phyloP scores from a whole-genome alignment of 2,113 vertebrate genomes.

The Balaeniceps rex region DNA sequence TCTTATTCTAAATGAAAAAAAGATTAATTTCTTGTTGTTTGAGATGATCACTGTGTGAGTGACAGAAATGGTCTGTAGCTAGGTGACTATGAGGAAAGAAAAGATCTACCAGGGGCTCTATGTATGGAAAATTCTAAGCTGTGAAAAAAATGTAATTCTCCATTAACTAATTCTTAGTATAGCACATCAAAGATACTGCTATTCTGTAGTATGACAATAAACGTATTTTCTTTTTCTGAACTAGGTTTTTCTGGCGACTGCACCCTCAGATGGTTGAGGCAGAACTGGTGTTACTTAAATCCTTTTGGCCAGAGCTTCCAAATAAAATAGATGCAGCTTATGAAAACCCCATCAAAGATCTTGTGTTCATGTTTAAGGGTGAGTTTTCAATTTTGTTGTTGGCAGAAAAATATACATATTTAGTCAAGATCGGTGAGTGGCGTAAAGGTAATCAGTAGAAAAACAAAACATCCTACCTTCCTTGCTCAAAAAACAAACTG shows the following conservation, averaged over 20 bases:
- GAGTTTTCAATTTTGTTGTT: background rate
- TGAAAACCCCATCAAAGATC: slow-evolving; percentile 83
- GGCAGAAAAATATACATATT: background rate
- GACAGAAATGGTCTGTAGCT: background rate
- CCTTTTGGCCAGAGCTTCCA: slow-evolving; percentile 91
- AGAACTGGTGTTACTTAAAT: slow-evolving; percentile 83
- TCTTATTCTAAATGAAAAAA: background rate
- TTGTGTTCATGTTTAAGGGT: slow-evolving; percentile 92
- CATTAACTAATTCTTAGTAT: background rate
- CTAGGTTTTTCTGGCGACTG: slow-evolving; percentile 93
- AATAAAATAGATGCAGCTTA: slow-evolving; percentile 92
- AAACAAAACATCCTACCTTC: background rate
- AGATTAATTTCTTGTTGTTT: background rate
- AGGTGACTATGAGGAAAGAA: background rate
- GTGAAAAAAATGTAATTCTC: background rate
- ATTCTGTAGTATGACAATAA: background rate
- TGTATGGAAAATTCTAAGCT: background rate
- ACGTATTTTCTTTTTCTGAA: background rate
- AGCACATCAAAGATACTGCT: background rate
- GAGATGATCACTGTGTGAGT: background rate
- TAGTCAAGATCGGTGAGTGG: background rate
- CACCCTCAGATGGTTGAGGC: slow-evolving; percentile 88
- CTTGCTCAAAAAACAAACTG: rapidly evolving
- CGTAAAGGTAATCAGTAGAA: background rate
- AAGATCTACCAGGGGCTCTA: background rate